Conservation (phyloP, 2,113 vertebrate species). For the Python bivittatus region DNA sequence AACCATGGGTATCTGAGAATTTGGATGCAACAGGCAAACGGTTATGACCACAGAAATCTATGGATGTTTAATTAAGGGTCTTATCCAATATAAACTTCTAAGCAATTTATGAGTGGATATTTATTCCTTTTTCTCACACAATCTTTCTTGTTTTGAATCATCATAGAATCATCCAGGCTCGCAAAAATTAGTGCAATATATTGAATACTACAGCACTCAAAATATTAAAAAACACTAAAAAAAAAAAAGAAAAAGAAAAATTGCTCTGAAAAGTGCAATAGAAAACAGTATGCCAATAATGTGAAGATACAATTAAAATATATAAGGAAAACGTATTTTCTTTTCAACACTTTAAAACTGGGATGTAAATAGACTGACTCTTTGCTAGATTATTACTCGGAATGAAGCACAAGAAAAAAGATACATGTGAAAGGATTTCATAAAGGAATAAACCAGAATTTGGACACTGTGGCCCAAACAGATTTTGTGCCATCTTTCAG, state of each 20-base stretch:
- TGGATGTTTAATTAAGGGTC: neutral
- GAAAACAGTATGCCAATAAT: neutral
- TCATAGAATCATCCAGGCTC: neutral
- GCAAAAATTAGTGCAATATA: neutral
- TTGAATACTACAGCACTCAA: neutral
- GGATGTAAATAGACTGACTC: neutral
- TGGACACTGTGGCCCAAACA: neutral
- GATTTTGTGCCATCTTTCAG: neutral
- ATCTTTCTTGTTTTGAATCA: neutral
- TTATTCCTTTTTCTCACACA: neutral
- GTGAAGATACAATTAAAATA: neutral
- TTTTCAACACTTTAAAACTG: neutral
- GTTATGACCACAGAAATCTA: neutral
- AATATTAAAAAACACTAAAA: constrained; percentile 4
- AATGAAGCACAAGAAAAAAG: neutral
- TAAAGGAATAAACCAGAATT: neutral
- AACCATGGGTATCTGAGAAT: neutral
- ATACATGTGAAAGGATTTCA: neutral
- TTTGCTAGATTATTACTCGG: neutral
- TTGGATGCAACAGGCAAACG: neutral
- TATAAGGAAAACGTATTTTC: neutral
- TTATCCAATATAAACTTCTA: neutral
- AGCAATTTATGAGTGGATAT: neutral
- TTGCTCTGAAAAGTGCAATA: neutral
- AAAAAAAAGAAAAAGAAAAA: neutral